These are phyloP conservation scores for Lasiurus borealis DNA, from an alignment of 2,113 vertebrate genomes.

Conservation along the genomic window DNA sequence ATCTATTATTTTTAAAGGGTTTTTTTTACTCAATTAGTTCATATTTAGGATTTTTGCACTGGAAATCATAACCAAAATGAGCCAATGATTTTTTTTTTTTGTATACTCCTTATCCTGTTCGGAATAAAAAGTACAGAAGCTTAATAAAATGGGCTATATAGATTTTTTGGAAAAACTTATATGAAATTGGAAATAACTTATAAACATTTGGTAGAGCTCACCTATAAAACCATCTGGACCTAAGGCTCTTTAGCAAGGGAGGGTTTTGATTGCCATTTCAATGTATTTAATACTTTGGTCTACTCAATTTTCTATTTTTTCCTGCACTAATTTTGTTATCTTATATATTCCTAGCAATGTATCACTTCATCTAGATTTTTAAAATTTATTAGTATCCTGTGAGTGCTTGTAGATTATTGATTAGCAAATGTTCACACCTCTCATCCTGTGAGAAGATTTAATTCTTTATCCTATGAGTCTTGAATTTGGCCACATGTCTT, in stretches of 20 bases:
- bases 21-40: not conserved
- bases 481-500: not conserved
- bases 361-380: not conserved
- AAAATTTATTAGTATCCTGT: not conserved
- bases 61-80: slow-evolving; percentile 14
- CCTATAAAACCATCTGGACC: not conserved
- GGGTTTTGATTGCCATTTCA: not conserved
- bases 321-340: not conserved
- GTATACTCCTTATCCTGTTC: not conserved
- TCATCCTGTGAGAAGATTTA: not conserved
- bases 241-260: not conserved
- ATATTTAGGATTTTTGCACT: not conserved
- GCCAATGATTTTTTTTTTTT: not conserved
- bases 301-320: slow-evolving; percentile 20
- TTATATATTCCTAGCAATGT: not conserved
- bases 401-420: not conserved
- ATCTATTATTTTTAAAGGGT: not conserved
- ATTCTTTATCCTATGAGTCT: not conserved
- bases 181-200: not conserved
- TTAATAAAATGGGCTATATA: not conserved
- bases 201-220: not conserved
- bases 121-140: not conserved
- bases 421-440: not conserved
- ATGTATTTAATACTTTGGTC: not conserved
- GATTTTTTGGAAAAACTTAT: not conserved